Base-by-base conservation (phyloP, 2,888 invertebrate species). In the Pardosa pseudoannulata region DNA sequence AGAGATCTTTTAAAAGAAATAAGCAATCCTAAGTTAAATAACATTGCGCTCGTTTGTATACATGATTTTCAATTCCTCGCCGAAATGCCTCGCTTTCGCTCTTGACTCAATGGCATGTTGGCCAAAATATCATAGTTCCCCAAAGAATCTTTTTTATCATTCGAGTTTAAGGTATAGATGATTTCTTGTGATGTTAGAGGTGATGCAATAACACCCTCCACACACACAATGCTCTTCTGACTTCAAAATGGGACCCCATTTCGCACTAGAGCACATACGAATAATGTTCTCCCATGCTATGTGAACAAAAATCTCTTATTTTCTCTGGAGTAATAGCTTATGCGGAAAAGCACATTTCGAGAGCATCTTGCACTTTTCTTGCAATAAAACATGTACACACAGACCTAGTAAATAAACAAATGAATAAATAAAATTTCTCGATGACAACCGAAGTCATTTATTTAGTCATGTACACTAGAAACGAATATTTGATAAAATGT, bases 371-470 rank as follows among this genome's bases (percentile, higher is more conserved):
- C 67, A 28, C 7, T 50, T 73, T 50, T 19, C 67, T 36, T 23
- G 31, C 19, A 36, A 65, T 32, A 36, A 74, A 68, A 68, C n/a
- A 19, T 6, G 56, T n/a, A 68, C 67, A 39, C n/a, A 67, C 19
- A 36, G n/a, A n/a, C n/a, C 6, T 11, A 23, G 50, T 46, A 50
- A 50, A 28, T 65, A 65, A 29, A 82, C 31, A 31, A 46, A 76
- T 71, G 65, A 82, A 71, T 29, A 75, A 72, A 50, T 64, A 72
- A 50, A 64, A 75, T 41, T 68, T 50, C 29, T 64, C 64, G 81
- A 68, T 74, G 75, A 81, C 70, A 76, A 70, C 65, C 56, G 36
- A 32, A 64, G 70, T 50, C 82, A 83, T 82, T 76, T 83, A 76
- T 76, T 82, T 50, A 81, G 67, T 28, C 41, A 72, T 68, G n/a